Conservation (phyloP, 2,888 invertebrate species). For the Gisinianus flammeolus region DNA sequence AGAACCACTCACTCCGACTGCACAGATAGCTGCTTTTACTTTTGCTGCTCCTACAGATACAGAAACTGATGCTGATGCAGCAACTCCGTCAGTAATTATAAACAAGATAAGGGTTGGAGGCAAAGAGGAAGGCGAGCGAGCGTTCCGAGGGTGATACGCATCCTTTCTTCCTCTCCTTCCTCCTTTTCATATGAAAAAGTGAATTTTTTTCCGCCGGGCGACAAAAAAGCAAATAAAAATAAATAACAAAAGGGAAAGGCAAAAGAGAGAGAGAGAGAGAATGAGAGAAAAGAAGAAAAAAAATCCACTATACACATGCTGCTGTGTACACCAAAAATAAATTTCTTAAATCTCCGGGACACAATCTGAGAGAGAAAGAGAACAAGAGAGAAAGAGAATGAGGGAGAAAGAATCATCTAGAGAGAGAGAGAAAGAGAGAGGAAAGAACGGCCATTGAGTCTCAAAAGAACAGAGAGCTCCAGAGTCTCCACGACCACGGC, state of each 20-base stretch:
- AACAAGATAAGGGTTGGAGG: conserved; percentile 18
- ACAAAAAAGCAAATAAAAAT: conserved; percentile 55
- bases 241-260: conserved; percentile 50
- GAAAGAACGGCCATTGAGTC: too few species aligned
- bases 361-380: conserved; percentile 44
- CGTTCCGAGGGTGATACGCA: too few species aligned
- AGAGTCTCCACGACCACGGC: conserved; percentile 12
- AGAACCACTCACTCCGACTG: too few species aligned
- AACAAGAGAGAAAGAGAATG: conserved; percentile 10
- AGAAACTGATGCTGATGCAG: too few species aligned
- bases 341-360: conserved; percentile 56
- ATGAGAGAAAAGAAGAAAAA: too few species aligned
- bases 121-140: neutral
- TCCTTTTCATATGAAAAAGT: conserved; percentile 39
- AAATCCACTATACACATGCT: neutral
- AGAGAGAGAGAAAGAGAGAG: neutral
- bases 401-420: conserved; percentile 38
- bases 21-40: too few species aligned
- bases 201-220: conserved; percentile 40
- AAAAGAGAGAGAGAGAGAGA: conserved; percentile 28
- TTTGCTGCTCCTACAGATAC: too few species aligned
- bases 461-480: conserved; percentile 34
- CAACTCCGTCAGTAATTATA: conserved; percentile 29
- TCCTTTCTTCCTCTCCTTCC: too few species aligned
- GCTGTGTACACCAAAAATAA: conserved; percentile 44